Evolutionary conservation across 2,888 invertebrate species (phyloP).

Genomic region (Teleogryllus oceanicus): DNA sequence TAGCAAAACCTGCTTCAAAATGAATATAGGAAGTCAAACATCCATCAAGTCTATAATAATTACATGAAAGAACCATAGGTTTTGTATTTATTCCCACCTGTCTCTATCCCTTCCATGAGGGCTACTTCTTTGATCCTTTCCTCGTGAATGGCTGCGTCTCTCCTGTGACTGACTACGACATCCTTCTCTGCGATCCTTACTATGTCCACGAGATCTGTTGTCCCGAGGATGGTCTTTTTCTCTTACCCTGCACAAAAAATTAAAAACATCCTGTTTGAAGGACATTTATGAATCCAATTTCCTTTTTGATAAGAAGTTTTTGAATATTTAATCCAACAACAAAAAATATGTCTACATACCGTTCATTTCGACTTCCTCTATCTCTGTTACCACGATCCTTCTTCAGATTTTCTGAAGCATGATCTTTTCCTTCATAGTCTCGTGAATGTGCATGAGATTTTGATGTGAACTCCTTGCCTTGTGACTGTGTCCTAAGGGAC

Average conservation of each 20-base stretch:
- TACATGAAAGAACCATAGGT: too few relatives aligned
- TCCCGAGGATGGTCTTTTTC: background rate
- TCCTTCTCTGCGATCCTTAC: slow-evolving; percentile 40
- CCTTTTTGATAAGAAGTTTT: background rate
- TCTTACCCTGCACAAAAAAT: background rate
- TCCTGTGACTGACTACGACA: slow-evolving; percentile 38
- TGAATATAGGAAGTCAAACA: too few relatives aligned
- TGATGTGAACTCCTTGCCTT: background rate
- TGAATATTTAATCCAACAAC: background rate
- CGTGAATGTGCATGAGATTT: background rate
- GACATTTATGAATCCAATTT: background rate
- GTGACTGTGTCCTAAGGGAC: background rate
- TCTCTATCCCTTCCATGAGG: slow-evolving; percentile 35
- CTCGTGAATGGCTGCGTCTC: slow-evolving; percentile 40
- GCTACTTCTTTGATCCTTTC: slow-evolving; percentile 37
- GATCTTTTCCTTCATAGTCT: background rate
- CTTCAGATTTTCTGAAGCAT: background rate
- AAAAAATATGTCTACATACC: background rate
- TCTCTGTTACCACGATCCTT: background rate
- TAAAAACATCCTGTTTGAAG: too few relatives aligned
- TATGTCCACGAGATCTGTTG: slow-evolving; percentile 39
- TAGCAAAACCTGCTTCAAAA: too few relatives aligned
- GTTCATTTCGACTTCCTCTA: background rate
- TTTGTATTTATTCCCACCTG: slow-evolving; percentile 39
- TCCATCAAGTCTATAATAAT: too few relatives aligned